Conservation (phyloP, 30 jellyfish, hydroid and myxozoan species). For the Aurelia sp. region DNA sequence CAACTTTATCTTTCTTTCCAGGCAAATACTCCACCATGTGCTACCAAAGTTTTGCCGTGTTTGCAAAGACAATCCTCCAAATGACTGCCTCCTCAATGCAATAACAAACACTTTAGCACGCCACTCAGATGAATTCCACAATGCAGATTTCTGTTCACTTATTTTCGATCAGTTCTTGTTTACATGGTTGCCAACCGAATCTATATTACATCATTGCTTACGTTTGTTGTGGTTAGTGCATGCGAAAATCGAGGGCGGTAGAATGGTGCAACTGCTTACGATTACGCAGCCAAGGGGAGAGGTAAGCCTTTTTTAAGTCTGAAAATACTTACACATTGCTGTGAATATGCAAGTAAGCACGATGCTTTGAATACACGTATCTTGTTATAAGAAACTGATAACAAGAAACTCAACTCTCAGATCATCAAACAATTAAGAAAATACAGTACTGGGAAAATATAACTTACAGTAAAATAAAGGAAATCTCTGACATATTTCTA, state of each 20-base stretch:
- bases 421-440: too few species aligned
- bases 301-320: slow-evolving; percentile 24
- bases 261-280: slow-evolving; percentile 77
- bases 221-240: slow-evolving; percentile 82
- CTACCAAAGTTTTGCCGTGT: slow-evolving; percentile 68
- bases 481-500: too few species aligned
- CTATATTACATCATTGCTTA: slow-evolving; percentile 74
- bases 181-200: slow-evolving; percentile 79
- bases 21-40: slow-evolving; percentile 50
- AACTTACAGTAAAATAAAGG: too few species aligned
- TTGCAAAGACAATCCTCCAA: slow-evolving; percentile 60
- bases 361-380: too few species aligned
- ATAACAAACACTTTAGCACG: slow-evolving; percentile 53
- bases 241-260: slow-evolving; percentile 77
- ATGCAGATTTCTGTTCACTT: slow-evolving; percentile 53
- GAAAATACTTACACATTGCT: too few species aligned
- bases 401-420: too few species aligned
- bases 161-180: slow-evolving; percentile 80
- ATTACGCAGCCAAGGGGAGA: slow-evolving; percentile 81
- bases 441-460: too few species aligned
- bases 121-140: slow-evolving; percentile 69
- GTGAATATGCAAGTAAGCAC: too few species aligned
- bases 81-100: slow-evolving; percentile 57
- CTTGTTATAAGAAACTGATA: too few species aligned
- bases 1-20: not conserved